Evolutionary conservation across 2,888 invertebrate species (phyloP), one percentile per base, ranked within the genome.

Genomic region (Hylaea fasciaria): DNA sequence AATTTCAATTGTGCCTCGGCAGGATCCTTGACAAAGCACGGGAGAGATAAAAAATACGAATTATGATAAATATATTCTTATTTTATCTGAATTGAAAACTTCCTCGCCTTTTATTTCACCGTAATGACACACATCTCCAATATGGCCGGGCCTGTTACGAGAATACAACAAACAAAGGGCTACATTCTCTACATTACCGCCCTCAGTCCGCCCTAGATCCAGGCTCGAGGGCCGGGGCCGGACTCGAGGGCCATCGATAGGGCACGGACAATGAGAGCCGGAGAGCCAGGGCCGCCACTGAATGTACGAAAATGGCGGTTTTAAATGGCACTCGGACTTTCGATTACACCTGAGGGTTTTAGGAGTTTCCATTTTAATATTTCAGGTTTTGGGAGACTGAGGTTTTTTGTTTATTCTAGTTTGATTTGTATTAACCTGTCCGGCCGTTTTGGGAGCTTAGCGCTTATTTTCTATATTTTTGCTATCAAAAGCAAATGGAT

Each of bases 241-340:
- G 39, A 58, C 57, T 65, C 56, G 41, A 66, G 66, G 57, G 65
- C 64, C 67, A 61, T 69, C 69, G 69, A 69, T 69, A 67, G 67
- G 67, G 67, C 62, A 58, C 69, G 67, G 67, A 69, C 69, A 67
- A 70, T 67, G 62, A 54, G 50, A 10, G 35, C 39, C 41, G 14
- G 17, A 50, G 35, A 35, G 46, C 44, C 17, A 50, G 35, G 41
- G 46, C 44, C 17, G 37, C 39, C 46, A 40, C 17, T 53, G 44
- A 52, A 52, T 57, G 48, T 57, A 60, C 55, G 45, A 55, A 60
- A 62, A 62, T 52, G 61, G 48, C 57, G 58, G 51, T 44, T 66
- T 64, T 58, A 61, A 62, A 62, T 58, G 62, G 50, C 57, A 17
- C 62, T 62, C 47, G 46, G 57, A 51, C 47, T 62, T 52, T 62